Conservation (phyloP, 2,797 vertebrate genomes). For the Melanotaenia maccullochi region DNA sequence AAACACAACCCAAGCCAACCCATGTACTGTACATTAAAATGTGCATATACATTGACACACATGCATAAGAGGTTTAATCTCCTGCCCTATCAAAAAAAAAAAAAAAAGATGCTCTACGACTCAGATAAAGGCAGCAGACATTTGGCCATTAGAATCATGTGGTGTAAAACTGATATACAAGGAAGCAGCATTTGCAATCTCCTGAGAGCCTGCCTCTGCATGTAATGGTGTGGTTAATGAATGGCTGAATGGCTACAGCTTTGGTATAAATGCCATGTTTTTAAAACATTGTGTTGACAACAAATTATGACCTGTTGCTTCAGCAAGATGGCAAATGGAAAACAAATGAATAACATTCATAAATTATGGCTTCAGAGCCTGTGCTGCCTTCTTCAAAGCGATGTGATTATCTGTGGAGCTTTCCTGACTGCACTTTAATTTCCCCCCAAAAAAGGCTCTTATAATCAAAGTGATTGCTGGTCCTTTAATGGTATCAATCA, state of each 20-base stretch:
- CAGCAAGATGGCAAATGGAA: constrained; percentile 15
- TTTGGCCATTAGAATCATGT: constrained; percentile 11
- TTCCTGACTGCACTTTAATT: constrained; percentile 38
- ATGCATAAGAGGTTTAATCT: not conserved
- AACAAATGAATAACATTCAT: constrained; percentile 48
- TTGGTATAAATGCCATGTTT: constrained; percentile 36
- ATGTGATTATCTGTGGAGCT: constrained; percentile 39
- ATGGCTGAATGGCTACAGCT: constrained; percentile 32
- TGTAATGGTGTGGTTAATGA: constrained; percentile 50
- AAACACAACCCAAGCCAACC: not conserved
- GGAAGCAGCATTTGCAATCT: constrained; percentile 32
- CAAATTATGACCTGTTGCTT: constrained; percentile 53
- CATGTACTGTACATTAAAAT: not conserved
- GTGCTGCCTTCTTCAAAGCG: constrained; percentile 17
- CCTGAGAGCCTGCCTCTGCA: constrained; percentile 51
- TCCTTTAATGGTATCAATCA: constrained; percentile 22
- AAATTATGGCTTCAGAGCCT: constrained; percentile 37
- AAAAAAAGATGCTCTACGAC: not conserved
- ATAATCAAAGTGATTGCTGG: constrained; percentile 27
- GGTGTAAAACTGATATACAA: constrained; percentile 27
- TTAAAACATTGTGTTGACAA: constrained; percentile 49
- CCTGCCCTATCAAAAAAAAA: not conserved
- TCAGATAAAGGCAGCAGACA: not conserved
- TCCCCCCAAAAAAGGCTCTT: constrained; percentile 19
- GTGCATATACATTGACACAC: not conserved